phyloP scores from a whole-genome alignment of 1,140 invertebrate species.

The Leptestheria dahalacensis region DNA sequence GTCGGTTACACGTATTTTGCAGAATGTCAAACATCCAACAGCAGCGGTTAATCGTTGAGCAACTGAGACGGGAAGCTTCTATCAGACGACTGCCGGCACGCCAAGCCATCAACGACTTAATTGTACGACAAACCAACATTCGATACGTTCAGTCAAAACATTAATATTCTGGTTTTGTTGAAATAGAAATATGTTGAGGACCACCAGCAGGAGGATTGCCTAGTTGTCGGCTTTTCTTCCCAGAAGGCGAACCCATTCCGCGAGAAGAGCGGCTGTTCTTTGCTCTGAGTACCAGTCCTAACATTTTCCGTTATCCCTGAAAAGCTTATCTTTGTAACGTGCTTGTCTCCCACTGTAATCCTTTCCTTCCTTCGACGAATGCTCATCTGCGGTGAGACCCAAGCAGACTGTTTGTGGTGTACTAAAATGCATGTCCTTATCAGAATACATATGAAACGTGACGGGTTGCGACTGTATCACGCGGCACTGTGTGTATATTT shows the following conservation, averaged over 20 bases:
- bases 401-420: no score
- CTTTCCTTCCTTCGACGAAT: no score
- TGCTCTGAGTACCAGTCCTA: slow-evolving; percentile 44
- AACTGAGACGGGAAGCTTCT: not conserved
- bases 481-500: no score
- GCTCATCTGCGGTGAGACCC: no score
- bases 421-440: no score
- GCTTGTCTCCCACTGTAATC: no score
- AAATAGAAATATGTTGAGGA: slow-evolving; percentile 66
- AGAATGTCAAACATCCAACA: not conserved
- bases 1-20: no score
- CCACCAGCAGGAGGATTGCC: slow-evolving; percentile 84
- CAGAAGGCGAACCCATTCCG: slow-evolving; percentile 95
- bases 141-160: not conserved
- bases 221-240: slow-evolving; percentile 86
- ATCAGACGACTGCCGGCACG: not conserved
- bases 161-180: not conserved
- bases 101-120: not conserved
- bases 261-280: slow-evolving; percentile 80
- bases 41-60: not conserved
- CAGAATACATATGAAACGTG: no score
- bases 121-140: not conserved
- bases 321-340: no score
- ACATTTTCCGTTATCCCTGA: no score
- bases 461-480: no score